Evolutionary conservation across 2,888 invertebrate genomes (phyloP).

Genomic region (Agonopterix subpropinquella): DNA sequence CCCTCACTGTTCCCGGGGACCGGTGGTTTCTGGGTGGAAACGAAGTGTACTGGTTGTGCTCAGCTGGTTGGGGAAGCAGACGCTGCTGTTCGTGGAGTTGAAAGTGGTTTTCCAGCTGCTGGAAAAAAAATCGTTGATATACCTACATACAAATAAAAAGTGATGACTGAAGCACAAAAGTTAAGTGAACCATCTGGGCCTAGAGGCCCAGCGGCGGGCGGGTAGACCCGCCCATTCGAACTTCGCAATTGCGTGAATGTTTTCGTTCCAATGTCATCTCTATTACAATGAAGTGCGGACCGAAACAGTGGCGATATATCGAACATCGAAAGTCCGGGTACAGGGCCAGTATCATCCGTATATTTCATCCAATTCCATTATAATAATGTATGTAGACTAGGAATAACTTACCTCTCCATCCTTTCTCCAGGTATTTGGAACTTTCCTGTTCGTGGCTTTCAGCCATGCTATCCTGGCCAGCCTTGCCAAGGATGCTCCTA

Average conservation of each 20-base stretch:
- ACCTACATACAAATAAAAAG: background rate
- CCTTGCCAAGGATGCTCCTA: constrained; percentile 87
- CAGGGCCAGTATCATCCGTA: too few relatives aligned
- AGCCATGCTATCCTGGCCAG: constrained; percentile 80
- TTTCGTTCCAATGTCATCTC: too few relatives aligned
- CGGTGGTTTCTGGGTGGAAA: constrained; percentile 53
- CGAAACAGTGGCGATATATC: too few relatives aligned
- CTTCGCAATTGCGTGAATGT: too few relatives aligned
- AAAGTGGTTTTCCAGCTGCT: constrained; percentile 62
- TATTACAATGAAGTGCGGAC: too few relatives aligned
- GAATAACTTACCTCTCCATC: constrained; percentile 48
- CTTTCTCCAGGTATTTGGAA: constrained; percentile 57
- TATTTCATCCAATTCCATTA: too few relatives aligned
- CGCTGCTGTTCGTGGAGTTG: constrained; percentile 70
- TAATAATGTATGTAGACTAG: too few relatives aligned
- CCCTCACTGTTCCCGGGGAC: constrained; percentile 53
- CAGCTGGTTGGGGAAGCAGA: constrained; percentile 56
- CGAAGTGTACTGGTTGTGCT: constrained; percentile 67
- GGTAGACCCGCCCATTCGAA: too few relatives aligned
- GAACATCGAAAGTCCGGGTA: too few relatives aligned
- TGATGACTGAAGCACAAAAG: too few relatives aligned
- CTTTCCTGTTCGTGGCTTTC: constrained; percentile 55
- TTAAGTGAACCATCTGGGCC: too few relatives aligned
- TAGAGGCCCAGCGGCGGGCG: too few relatives aligned
- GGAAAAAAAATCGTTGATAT: background rate